Conservation (phyloP, 2,797 vertebrate genomes). For the Tauraco hartlaubi region DNA sequence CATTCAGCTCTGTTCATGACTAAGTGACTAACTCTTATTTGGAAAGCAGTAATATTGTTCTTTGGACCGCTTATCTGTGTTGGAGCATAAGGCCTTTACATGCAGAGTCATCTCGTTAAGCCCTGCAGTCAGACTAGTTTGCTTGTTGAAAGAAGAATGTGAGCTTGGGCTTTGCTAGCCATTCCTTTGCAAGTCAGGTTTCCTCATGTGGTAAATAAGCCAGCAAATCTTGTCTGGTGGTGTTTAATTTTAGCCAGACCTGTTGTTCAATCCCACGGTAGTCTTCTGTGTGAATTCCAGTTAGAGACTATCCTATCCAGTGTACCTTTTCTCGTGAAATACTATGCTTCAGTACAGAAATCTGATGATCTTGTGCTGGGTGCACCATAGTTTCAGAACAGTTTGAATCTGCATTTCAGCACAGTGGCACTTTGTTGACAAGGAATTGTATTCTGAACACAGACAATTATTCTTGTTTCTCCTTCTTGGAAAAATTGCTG, state of each 20-base stretch:
- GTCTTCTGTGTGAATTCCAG: neutral
- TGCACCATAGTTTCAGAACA: neutral
- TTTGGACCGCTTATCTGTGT: conserved; percentile 48
- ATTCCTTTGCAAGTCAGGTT: neutral
- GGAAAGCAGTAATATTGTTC: conserved; percentile 13
- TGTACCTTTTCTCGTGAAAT: neutral
- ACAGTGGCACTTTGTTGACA: conserved; percentile 33
- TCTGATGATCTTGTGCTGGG: neutral
- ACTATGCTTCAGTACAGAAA: neutral
- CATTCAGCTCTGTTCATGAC: neutral
- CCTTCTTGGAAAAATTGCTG: neutral
- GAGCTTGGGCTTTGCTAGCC: neutral
- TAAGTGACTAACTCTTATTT: neutral
- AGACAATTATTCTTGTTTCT: neutral
- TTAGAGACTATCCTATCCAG: neutral
- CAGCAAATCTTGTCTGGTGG: neutral
- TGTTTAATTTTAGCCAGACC: neutral
- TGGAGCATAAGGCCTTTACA: neutral
- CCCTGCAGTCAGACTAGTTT: neutral
- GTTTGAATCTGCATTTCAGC: conserved; percentile 21
- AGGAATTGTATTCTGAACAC: neutral
- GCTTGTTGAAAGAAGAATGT: neutral
- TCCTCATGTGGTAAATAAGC: neutral
- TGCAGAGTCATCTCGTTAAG: neutral
- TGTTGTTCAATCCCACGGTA: neutral